These are phyloP conservation scores for Acrossocheilus fasciatus DNA, from an alignment of 2,797 vertebrate genomes.

Conservation along the genomic window DNA sequence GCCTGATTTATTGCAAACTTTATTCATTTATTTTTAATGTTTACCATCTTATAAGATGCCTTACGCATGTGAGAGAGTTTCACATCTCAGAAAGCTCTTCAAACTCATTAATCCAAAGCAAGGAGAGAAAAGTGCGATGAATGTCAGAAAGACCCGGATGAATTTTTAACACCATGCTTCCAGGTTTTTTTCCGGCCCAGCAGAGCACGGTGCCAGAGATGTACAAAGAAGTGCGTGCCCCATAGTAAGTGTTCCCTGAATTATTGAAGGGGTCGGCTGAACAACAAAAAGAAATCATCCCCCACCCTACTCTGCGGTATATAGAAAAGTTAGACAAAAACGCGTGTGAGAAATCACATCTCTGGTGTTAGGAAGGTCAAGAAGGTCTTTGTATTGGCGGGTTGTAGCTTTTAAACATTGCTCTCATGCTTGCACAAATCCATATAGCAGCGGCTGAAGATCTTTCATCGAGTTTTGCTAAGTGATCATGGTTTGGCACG, in stretches of 20 bases:
- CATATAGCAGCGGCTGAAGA: background rate
- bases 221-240: constrained; percentile 70
- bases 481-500: constrained; percentile 59
- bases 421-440: background rate
- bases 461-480: background rate
- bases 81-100: constrained; percentile 63
- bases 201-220: constrained; percentile 75
- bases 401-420: constrained; percentile 33
- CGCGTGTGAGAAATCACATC: constrained; percentile 45
- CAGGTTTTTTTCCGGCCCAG: constrained; percentile 67
- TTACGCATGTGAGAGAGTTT: constrained; percentile 61
- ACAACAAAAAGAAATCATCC: constrained; percentile 60
- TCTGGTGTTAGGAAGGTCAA: constrained; percentile 57
- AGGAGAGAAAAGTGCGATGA: constrained; percentile 69
- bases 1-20: background rate
- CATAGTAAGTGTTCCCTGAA: constrained; percentile 79
- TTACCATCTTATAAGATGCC: constrained; percentile 62
- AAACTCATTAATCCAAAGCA: constrained; percentile 69
- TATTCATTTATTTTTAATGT: background rate
- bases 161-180: constrained; percentile 75
- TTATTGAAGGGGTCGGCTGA: constrained; percentile 75
- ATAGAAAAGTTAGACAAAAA: constrained; percentile 36
- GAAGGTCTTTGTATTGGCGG: constrained; percentile 60
- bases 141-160: constrained; percentile 68
- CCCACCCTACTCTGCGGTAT: constrained; percentile 6